Conservation (phyloP, 1,140 invertebrate genomes). For the Daktulosphaira vitifoliae region DNA sequence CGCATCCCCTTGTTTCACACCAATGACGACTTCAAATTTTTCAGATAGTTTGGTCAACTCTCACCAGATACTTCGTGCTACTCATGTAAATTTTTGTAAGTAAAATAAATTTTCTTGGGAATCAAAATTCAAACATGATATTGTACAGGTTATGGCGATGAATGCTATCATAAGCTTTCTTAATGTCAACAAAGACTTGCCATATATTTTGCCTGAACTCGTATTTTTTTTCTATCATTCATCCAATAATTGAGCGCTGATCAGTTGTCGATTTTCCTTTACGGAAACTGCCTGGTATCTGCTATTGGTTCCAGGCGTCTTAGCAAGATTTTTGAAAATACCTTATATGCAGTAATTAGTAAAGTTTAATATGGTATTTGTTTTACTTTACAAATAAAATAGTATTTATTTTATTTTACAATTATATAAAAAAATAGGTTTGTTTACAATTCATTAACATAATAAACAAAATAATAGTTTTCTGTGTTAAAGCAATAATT, state of each 20-base stretch:
- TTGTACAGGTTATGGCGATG: slow-evolving; percentile 3
- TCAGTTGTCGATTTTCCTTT: slow-evolving; percentile 27
- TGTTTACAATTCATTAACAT: too few relatives aligned
- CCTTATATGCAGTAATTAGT: slow-evolving; percentile 19
- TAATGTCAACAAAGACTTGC: slow-evolving; percentile 4
- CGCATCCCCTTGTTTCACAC: slow-evolving; percentile 2
- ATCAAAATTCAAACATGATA: slow-evolving; percentile 13
- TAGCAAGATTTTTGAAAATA: slow-evolving; percentile 25
- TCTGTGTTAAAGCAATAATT: too few relatives aligned
- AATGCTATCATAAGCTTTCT: neutral
- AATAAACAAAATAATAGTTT: too few relatives aligned
- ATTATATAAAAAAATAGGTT: too few relatives aligned
- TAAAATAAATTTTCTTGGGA: slow-evolving; percentile 4
- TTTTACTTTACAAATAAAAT: too few relatives aligned
- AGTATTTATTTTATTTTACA: too few relatives aligned
- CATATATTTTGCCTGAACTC: slow-evolving; percentile 1
- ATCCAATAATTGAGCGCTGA: slow-evolving; percentile 5
- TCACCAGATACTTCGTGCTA: neutral
- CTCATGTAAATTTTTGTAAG: neutral
- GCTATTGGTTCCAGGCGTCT: slow-evolving; percentile 11
- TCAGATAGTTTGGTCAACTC: slow-evolving; percentile 12
- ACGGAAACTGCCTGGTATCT: slow-evolving; percentile 30
- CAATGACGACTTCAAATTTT: slow-evolving; percentile 14
- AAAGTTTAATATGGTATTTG: too few relatives aligned
- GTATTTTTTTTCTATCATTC: slow-evolving; percentile 6